Conservation (phyloP, 2,113 vertebrate genomes). For the Eretmochelys imbricata region DNA sequence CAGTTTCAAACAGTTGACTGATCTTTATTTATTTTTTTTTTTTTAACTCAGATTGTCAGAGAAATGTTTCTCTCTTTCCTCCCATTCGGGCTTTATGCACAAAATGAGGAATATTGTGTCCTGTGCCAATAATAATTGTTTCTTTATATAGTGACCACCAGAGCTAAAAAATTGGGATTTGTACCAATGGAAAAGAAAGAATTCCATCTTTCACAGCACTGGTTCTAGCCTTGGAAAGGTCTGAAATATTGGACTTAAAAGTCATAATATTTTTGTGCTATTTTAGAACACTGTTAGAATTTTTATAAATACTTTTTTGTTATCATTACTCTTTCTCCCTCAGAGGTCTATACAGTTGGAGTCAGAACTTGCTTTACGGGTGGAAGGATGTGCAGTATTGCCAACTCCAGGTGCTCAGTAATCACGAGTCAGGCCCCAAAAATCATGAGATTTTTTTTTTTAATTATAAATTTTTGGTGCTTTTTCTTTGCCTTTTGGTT, state of each 20-base stretch:
- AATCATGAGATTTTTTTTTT: background rate
- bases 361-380: accelerated
- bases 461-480: background rate
- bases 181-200: background rate
- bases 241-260: background rate
- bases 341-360: background rate
- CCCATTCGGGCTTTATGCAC: background rate
- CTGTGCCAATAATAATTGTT: background rate
- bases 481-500: background rate
- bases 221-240: background rate
- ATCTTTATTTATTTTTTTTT: background rate
- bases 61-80: background rate
- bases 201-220: background rate
- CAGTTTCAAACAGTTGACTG: background rate
- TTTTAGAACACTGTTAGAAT: background rate
- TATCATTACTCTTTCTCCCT: background rate
- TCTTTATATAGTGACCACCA: background rate
- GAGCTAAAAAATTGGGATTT: background rate
- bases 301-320: background rate
- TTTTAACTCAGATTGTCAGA: background rate
- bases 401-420: background rate
- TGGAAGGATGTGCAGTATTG: background rate
- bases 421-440: background rate
- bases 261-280: background rate
- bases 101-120: background rate